Evolutionary conservation across 2,797 vertebrate genomes (phyloP), one percentile per base, ranked within the genome.

Genomic region (Mallotus villosus): DNA sequence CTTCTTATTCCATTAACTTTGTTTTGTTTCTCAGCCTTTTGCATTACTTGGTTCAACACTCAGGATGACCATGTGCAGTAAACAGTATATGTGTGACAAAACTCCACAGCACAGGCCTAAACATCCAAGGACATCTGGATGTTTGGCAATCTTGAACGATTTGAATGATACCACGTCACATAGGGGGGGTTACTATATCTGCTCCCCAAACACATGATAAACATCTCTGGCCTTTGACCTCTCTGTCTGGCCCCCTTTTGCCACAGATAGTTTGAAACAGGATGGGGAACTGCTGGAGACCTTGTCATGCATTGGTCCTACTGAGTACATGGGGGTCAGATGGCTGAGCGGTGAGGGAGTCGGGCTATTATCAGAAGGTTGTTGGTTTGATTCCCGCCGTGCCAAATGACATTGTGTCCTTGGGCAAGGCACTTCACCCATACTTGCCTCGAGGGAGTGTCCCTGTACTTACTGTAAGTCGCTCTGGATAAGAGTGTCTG

Each of bases 151-250:
- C 27, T 29, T 29, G 68, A 78, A 80, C 82, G 11, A 5, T 22
- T 4, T 65, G 67, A 68, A 72, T 65, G 79, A 66, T 78, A 77
- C 65, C 71, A 77, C 17, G 32, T 81, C 86, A 79, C 76, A 68
- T 80, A 88, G 78, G 76, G 71, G 71, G 85, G 78, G 67, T 72
- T 87, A 88, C 86, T 78, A 71, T 53, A 8, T n/a, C 0, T 11
- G 75, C 82, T 83, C 87, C 87, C 85, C 85, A 84, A 82, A 65
- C 11, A 8, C 29, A 63, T 75, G 79, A 71, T 74, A 79, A 78
- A 66, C 80, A 82, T 72, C 5, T 34, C 57, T n/a, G 76, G 49
- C 70, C 73, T 80, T 75, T 70, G 34, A 21, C 51, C 17, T 21
- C 11, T 63, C 24, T 60, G 21, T 12, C 58, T 22, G 21, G 24